phyloP scores from a whole-genome alignment of 2,113 vertebrate genomes.

The Hyaena hyaena region DNA sequence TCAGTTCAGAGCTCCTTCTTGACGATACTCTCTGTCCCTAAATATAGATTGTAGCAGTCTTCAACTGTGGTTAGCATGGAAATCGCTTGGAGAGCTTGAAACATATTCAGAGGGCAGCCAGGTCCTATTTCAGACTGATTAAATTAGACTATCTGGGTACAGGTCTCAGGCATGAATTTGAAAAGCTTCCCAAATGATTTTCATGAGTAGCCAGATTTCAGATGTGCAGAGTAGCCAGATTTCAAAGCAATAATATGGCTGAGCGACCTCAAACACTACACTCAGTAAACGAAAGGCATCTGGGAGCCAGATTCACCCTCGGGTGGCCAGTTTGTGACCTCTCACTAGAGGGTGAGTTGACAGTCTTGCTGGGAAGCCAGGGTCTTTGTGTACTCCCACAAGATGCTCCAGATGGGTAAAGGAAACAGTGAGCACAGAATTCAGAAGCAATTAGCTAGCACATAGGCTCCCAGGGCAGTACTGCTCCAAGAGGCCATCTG shows the following conservation, averaged over 20 bases:
- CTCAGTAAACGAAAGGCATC: neutral
- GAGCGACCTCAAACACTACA: neutral
- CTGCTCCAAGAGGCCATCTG: slow-evolving; percentile 63
- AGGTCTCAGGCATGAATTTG: neutral
- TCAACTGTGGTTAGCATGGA: neutral
- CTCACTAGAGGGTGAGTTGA: neutral
- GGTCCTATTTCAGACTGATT: neutral
- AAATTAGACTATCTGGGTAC: neutral
- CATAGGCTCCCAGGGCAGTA: neutral
- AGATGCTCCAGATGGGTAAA: slow-evolving; percentile 7
- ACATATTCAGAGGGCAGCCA: neutral
- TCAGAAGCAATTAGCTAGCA: slow-evolving; percentile 36
- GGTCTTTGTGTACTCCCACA: neutral
- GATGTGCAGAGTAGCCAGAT: neutral
- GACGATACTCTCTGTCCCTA: neutral
- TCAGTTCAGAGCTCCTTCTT: neutral
- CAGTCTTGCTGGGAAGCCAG: slow-evolving; percentile 8
- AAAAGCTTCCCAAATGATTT: neutral
- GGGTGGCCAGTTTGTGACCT: slow-evolving; percentile 5
- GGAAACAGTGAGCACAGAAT: slow-evolving; percentile 25
- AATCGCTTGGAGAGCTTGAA: neutral
- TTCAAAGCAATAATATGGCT: neutral
- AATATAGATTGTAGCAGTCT: neutral
- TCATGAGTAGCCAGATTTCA: neutral
- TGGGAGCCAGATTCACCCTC: slow-evolving; percentile 42